These are phyloP conservation scores for Heterodera carotae DNA, from an alignment of 1,140 invertebrate genomes.

Conservation along the genomic window DNA sequence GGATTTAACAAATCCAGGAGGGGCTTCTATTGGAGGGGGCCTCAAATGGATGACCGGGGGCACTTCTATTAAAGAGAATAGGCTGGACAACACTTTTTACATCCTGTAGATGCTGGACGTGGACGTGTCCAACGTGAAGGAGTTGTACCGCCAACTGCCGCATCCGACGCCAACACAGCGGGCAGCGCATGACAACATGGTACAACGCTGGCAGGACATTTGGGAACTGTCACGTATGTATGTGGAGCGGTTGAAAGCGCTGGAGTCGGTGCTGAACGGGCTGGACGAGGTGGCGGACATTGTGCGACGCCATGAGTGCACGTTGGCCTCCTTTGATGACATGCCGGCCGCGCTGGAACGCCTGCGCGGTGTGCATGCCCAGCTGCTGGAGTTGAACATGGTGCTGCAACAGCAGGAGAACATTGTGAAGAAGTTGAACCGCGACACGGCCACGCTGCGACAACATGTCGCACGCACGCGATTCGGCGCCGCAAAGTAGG, in stretches of 20 bases:
- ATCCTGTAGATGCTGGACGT: slow-evolving; percentile 71
- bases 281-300: slow-evolving; percentile 84
- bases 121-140: slow-evolving; percentile 73
- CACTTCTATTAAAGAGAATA: no score
- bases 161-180: slow-evolving; percentile 84
- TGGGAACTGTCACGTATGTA: slow-evolving; percentile 83
- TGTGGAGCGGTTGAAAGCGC: slow-evolving; percentile 83
- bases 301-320: slow-evolving; percentile 87
- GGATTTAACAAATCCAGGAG: no score
- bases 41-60: no score
- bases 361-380: slow-evolving; percentile 72
- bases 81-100: no score
- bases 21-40: no score
- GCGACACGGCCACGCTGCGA: slow-evolving; percentile 82
- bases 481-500: slow-evolving; percentile 69
- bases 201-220: slow-evolving; percentile 86
- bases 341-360: slow-evolving; percentile 79
- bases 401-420: slow-evolving; percentile 79
- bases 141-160: slow-evolving; percentile 66
- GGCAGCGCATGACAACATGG: slow-evolving; percentile 79
- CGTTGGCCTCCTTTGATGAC: slow-evolving; percentile 80
- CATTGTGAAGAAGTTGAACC: slow-evolving; percentile 74
- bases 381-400: slow-evolving; percentile 67
- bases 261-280: slow-evolving; percentile 83
- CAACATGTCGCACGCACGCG: slow-evolving; percentile 82